Conservation (phyloP, 2,888 invertebrate species). For the Tyria jacobaeae region DNA sequence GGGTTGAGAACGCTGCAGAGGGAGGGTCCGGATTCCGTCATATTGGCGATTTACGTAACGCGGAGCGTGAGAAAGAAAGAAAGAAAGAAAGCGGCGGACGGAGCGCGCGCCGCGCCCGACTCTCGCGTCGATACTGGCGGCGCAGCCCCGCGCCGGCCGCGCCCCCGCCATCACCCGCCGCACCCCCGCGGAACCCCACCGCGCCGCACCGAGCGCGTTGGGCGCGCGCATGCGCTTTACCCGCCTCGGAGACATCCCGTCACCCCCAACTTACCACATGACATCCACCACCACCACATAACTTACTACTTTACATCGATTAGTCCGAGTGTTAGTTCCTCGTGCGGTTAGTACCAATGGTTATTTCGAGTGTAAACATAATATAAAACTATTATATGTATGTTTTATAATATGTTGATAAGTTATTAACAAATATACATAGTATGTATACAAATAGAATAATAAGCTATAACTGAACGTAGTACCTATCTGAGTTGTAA, state of each 20-base stretch:
- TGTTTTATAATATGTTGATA: neutral
- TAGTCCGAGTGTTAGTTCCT: conserved; percentile 28
- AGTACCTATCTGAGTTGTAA: conserved; percentile 34
- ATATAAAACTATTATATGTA: neutral
- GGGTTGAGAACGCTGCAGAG: conserved; percentile 83
- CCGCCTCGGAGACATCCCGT: conserved; percentile 14
- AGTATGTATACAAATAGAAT: conserved; percentile 13
- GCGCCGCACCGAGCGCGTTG: conserved; percentile 42
- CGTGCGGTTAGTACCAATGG: conserved; percentile 34
- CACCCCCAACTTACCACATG: conserved; percentile 40
- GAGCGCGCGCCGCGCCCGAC: conserved; percentile 85
- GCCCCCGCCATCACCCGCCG: conserved; percentile 48
- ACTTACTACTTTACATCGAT: conserved; percentile 15
- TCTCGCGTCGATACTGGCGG: conserved; percentile 85
- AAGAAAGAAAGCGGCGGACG: conserved; percentile 68
- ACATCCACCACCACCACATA: conserved; percentile 21
- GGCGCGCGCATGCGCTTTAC: conserved; percentile 44
- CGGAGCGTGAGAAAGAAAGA: conserved; percentile 55
- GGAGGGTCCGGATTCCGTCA: conserved; percentile 82
- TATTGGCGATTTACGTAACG: conserved; percentile 83
- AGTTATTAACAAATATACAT: neutral
- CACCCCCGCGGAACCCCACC: conserved; percentile 51
- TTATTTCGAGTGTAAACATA: conserved; percentile 1
- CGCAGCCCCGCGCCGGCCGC: conserved; percentile 67
- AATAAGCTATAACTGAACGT: conserved; percentile 30